These are phyloP conservation scores for Euzetes globulus DNA, from an alignment of 2,888 invertebrate genomes.

Conservation along the genomic window DNA sequence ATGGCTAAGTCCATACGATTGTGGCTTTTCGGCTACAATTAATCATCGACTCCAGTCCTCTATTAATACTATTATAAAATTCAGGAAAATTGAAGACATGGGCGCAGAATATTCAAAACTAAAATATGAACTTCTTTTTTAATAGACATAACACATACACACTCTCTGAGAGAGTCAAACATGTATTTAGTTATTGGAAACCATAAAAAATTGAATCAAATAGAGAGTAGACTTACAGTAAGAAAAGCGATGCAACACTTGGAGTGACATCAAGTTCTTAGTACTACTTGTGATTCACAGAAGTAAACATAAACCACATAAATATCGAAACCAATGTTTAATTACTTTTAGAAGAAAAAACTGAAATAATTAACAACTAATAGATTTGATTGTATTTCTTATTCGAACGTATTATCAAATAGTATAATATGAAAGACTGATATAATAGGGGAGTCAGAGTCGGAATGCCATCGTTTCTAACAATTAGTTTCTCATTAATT, in stretches of 20 bases:
- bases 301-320: background rate
- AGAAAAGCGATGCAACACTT: slow-evolving; percentile 29
- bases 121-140: slow-evolving; percentile 16
- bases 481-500: background rate
- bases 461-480: background rate
- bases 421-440: background rate
- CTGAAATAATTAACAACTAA: background rate
- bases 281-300: no score
- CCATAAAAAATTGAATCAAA: slow-evolving; percentile 24
- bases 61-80: background rate
- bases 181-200: slow-evolving; percentile 14
- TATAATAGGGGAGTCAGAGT: background rate
- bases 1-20: slow-evolving; percentile 22
- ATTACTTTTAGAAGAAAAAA: background rate
- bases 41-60: slow-evolving; percentile 13
- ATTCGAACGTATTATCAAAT: background rate
- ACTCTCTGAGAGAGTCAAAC: background rate
- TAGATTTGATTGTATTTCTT: background rate
- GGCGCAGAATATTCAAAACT: background rate
- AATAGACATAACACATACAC: slow-evolving; percentile 8
- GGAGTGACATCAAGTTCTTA: slow-evolving; percentile 26
- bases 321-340: background rate
- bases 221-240: slow-evolving; percentile 11
- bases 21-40: slow-evolving; percentile 31
- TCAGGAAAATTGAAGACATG: slow-evolving; percentile 1